Evolutionary conservation across 2,797 vertebrate genomes (phyloP).

Genomic region (Hydrolagus colliei): DNA sequence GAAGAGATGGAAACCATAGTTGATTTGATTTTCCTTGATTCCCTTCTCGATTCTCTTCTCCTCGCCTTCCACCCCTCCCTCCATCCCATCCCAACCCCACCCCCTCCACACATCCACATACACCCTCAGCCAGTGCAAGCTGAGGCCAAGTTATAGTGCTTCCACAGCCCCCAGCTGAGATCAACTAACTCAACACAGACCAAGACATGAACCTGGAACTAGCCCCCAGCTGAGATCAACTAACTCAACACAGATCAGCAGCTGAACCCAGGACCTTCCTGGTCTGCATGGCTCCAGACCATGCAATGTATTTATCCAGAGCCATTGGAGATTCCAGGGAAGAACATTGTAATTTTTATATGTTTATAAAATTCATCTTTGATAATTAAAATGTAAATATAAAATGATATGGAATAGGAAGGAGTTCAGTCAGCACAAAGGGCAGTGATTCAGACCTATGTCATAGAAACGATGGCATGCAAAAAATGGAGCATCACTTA

Average conservation of each 20-base stretch:
- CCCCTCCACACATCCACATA: background rate
- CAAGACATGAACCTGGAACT: background rate
- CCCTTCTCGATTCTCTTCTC: too few relatives aligned
- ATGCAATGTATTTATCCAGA: background rate
- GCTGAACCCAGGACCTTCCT: background rate
- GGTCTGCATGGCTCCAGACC: background rate
- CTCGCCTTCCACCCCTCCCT: too few relatives aligned
- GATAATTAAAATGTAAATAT: background rate
- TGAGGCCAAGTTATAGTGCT: background rate
- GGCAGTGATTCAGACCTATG: background rate
- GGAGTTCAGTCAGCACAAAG: background rate
- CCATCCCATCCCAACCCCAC: background rate
- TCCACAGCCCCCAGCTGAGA: background rate
- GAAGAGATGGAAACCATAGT: background rate
- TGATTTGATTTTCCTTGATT: background rate
- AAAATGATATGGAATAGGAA: background rate
- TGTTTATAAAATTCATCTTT: background rate
- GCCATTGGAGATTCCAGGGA: background rate
- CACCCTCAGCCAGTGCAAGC: background rate
- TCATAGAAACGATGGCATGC: background rate
- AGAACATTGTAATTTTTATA: background rate
- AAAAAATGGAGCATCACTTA: too few relatives aligned
- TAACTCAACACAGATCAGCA: background rate
- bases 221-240: background rate
- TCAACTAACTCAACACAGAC: background rate